Percentiles rank a stretch among this genome's conserved stretches.
Conservation (phyloP, 2,888 invertebrate species). For the Phyto melanocephala region DNA sequence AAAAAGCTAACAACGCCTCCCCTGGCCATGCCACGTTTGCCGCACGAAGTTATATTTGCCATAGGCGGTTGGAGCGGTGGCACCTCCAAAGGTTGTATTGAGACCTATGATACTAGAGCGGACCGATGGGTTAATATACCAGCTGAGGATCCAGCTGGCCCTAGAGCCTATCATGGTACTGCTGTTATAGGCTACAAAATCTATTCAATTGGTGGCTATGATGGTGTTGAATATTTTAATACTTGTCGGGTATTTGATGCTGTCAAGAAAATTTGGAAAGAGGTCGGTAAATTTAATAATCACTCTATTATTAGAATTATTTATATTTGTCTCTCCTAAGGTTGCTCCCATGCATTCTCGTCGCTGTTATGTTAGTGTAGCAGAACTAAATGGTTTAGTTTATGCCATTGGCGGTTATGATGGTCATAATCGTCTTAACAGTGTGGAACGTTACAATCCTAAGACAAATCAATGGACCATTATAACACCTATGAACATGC, state of each 20-base stretch:
- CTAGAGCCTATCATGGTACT: slow-evolving; percentile 95
- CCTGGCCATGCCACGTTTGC: slow-evolving; percentile 90
- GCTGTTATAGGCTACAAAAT: slow-evolving; percentile 91
- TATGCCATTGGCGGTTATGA: slow-evolving; percentile 95
- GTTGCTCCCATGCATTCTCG: slow-evolving; percentile 93
- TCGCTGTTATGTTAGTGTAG: slow-evolving; percentile 92
- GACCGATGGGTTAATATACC: slow-evolving; percentile 88
- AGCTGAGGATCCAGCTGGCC: slow-evolving; percentile 89
- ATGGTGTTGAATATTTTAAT: slow-evolving; percentile 89
- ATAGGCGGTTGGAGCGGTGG: slow-evolving; percentile 88
- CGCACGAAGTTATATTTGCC: slow-evolving; percentile 93
- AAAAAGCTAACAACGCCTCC: slow-evolving; percentile 85
- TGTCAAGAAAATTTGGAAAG: slow-evolving; percentile 90
- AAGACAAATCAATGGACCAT: slow-evolving; percentile 92
- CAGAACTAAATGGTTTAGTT: slow-evolving; percentile 86
- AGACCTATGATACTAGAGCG: slow-evolving; percentile 93
- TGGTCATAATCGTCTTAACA: slow-evolving; percentile 90
- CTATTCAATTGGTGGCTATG: slow-evolving; percentile 95
- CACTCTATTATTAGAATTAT: neutral
- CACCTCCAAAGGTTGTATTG: slow-evolving; percentile 83
- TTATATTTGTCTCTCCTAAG: slow-evolving; percentile 70
- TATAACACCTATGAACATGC: slow-evolving; percentile 92
- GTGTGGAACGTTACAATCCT: slow-evolving; percentile 91
- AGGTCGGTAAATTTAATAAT: slow-evolving; percentile 78
- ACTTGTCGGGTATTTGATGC: slow-evolving; percentile 93